These are phyloP conservation scores for Acinonyx jubatus DNA, from an alignment of 2,113 vertebrate species.

Conservation along the genomic window DNA sequence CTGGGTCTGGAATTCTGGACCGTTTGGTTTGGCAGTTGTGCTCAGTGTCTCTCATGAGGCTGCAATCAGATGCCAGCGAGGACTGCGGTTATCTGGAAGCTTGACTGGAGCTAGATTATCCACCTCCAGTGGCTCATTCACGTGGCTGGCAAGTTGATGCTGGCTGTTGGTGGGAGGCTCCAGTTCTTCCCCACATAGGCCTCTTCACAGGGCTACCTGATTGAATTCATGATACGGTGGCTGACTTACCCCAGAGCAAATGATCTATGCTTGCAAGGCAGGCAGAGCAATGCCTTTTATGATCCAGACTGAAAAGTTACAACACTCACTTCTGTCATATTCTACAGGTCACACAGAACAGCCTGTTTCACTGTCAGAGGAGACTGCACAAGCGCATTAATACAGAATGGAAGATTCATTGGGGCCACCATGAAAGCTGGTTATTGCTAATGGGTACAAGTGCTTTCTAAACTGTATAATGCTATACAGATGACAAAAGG, in stretches of 20 bases:
- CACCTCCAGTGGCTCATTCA: not conserved
- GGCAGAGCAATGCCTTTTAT: not conserved
- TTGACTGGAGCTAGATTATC: not conserved
- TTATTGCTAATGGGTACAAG: not conserved
- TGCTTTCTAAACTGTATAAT: not conserved
- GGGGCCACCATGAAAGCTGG: not conserved
- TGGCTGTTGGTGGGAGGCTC: not conserved
- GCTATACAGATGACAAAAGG: not conserved
- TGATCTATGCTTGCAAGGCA: not conserved
- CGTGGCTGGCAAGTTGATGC: not conserved
- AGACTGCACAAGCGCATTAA: not conserved
- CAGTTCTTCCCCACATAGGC: not conserved
- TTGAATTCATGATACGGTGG: not conserved
- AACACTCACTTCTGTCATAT: not conserved
- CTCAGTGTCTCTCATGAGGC: not conserved
- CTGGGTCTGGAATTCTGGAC: not conserved
- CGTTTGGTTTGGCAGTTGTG: not conserved
- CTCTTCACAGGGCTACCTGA: not conserved
- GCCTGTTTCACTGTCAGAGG: not conserved
- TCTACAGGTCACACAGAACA: not conserved
- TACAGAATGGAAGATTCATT: constrained; percentile 13
- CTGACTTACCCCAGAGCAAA: not conserved
- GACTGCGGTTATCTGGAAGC: not conserved
- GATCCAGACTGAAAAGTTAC: not conserved
- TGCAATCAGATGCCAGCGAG: not conserved